Evolutionary conservation across 2,797 vertebrate genomes (phyloP), one percentile per base, ranked within the genome.

Genomic region (Malacoraja senta): DNA sequence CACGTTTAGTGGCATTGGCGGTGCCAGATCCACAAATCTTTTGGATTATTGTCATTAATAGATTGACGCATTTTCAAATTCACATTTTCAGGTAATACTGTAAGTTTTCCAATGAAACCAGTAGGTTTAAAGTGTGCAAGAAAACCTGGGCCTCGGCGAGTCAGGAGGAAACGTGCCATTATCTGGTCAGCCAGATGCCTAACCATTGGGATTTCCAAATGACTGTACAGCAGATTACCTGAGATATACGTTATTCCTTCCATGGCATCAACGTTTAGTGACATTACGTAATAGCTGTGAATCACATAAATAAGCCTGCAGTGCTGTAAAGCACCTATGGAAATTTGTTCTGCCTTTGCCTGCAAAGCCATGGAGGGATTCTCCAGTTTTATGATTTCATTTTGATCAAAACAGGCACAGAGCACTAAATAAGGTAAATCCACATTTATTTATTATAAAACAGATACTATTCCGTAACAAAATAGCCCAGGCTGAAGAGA

Each of bases 381-480:
- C 63, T 19, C 65, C 12, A 58, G 38, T 92, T 26, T 92, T 76
- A 72, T 92, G 24, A 92, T 76, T n/a, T 68, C 1, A 4, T 35
- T 53, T 74, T 10, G 26, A 92, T 76, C 90, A 53, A 74, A 38
- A 58, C 1, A 74, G 12, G 53, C 44, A 76, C 71, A 92, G 24
- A 76, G n/a, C 71, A 53, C 38, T n/a, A 29, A 92, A 58, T 35
- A n/a, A 92, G 10, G 38, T 76, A 38, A 76, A 58, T 92, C 38
- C 71, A 74, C 72, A 71, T 92, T 74, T 92, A 92, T 92, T 91
- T 44, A 53, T 29, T 53, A 76, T 92, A 76, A 53, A 92, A 53
- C 21, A 53, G 35, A 53, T 15, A 44, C 17, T 68, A 35, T n/a
- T 86, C 13, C 2, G 13, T 61, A 44, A 91, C 71, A 74, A 74